Evolutionary conservation across 2,797 vertebrate species (phyloP).

Genomic region (Pitangus sulphuratus): DNA sequence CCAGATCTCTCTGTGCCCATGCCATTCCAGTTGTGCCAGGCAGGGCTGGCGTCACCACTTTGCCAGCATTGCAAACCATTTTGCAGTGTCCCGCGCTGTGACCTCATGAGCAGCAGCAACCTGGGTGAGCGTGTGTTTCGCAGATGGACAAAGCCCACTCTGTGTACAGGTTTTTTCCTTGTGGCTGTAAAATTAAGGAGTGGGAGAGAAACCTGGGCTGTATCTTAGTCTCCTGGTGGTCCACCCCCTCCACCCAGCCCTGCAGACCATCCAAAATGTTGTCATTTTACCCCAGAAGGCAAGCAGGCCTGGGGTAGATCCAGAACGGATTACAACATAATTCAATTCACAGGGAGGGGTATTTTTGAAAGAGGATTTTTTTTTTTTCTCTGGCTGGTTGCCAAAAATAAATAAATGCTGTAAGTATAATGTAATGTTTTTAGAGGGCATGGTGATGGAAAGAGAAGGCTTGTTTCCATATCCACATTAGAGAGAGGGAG

Average conservation of each 20-base stretch:
- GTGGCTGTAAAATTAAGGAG: constrained; percentile 55
- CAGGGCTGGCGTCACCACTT: rapidly evolving
- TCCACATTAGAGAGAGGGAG: not conserved
- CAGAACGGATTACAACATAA: constrained; percentile 65
- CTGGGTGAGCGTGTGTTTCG: constrained; percentile 7
- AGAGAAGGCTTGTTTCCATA: constrained; percentile 53
- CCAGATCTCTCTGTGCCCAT: not conserved
- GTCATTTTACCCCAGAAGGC: constrained; percentile 64
- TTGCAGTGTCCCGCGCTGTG: rapidly evolving
- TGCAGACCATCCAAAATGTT: constrained; percentile 29
- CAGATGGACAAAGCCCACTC: constrained; percentile 68
- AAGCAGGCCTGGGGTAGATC: constrained; percentile 49
- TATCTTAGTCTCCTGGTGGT: constrained; percentile 54
- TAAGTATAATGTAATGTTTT: constrained; percentile 73
- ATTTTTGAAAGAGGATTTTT: constrained; percentile 42
- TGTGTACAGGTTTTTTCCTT: constrained; percentile 65
- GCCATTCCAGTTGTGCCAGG: rapidly evolving
- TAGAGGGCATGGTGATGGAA: constrained; percentile 54
- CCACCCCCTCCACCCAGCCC: not conserved
- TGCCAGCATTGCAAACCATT: not conserved
- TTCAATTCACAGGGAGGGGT: constrained; percentile 59
- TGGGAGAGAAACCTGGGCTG: constrained; percentile 43
- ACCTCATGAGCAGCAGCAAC: not conserved
- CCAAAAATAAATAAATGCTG: constrained; percentile 71
- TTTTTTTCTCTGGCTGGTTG: constrained; percentile 23